phyloP scores from a whole-genome alignment of 2,797 vertebrate genomes.

The Takifugu ocellatus region DNA sequence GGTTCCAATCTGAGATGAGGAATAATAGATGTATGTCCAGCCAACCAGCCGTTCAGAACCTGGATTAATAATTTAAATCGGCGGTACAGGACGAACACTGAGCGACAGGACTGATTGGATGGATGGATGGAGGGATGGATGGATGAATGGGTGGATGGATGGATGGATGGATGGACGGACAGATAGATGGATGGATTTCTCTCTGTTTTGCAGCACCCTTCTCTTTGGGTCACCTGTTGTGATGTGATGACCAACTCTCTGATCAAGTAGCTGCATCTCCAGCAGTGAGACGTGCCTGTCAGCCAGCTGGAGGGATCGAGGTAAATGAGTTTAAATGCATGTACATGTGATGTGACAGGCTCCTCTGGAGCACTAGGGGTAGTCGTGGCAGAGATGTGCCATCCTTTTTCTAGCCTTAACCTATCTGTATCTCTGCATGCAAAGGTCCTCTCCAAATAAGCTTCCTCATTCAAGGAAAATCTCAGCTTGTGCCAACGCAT shows the following conservation, averaged over 20 bases:
- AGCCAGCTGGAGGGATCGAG: constrained; percentile 57
- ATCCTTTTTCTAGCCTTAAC: constrained; percentile 28
- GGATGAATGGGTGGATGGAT: constrained; percentile 24
- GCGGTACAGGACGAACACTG: constrained; percentile 32
- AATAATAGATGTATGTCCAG: constrained; percentile 17
- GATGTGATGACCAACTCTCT: constrained; percentile 51
- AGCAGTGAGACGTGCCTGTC: constrained; percentile 68
- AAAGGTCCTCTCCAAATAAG: constrained; percentile 17
- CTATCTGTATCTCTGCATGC: constrained; percentile 33
- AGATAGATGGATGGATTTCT: constrained; percentile 33
- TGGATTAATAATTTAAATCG: constrained; percentile 46
- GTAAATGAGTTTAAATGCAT: constrained; percentile 71
- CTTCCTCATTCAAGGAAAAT: constrained; percentile 26
- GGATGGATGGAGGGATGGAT: constrained; percentile 33
- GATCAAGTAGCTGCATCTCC: constrained; percentile 66
- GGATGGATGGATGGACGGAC: constrained; percentile 25
- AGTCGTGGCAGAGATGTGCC: constrained; percentile 42
- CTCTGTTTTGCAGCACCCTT: constrained; percentile 13
- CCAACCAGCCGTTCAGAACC: constrained; percentile 40
- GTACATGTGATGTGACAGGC: constrained; percentile 62
- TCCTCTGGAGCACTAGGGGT: constrained; percentile 46
- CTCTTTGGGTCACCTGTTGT: constrained; percentile 26
- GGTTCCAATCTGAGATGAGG: constrained; percentile 25
- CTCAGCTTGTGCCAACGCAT: constrained; percentile 37
- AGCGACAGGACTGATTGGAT: constrained; percentile 25